Conservation (phyloP, 1,140 invertebrate species). For the Formica selysi region DNA sequence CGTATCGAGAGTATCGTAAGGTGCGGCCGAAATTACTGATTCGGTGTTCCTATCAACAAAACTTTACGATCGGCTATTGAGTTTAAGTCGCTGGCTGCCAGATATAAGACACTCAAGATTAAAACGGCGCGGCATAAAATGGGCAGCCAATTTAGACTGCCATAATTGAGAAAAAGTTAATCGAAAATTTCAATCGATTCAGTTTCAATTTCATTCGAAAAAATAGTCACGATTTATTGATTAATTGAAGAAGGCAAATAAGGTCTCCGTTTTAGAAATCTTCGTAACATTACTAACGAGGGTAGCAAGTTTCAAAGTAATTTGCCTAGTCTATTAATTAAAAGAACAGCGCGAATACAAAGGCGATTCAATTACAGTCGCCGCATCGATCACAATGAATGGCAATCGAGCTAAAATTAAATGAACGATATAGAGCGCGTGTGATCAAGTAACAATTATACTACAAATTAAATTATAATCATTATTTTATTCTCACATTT, state of each 20-base stretch:
- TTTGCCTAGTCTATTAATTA: slow-evolving; percentile 21
- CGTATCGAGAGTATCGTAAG: not conserved
- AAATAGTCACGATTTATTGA: slow-evolving; percentile 11
- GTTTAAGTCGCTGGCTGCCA: slow-evolving; percentile 11
- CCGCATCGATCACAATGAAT: slow-evolving; percentile 11
- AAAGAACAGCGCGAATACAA: slow-evolving; percentile 5
- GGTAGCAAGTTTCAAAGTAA: slow-evolving; percentile 24
- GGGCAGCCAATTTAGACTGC: not conserved
- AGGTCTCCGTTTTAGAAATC: not conserved
- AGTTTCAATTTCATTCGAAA: not conserved
- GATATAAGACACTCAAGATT: slow-evolving; percentile 23
- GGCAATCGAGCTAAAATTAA: slow-evolving; percentile 27
- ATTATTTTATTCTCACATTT: not conserved
- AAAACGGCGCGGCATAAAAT: not conserved
- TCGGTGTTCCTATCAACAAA: slow-evolving; percentile 8
- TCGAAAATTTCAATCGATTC: slow-evolving; percentile 18
- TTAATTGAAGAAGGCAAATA: not conserved
- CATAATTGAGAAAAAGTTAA: not conserved
- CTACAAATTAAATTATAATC: not conserved
- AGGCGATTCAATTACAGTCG: slow-evolving; percentile 15
- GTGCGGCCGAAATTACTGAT: not conserved
- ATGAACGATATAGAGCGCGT: not conserved
- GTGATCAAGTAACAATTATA: not conserved
- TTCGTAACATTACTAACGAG: slow-evolving; percentile 3
- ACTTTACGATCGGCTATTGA: slow-evolving; percentile 33